Evolutionary conservation across 2,888 invertebrate species (phyloP).

Genomic region (Octodonta nipae): DNA sequence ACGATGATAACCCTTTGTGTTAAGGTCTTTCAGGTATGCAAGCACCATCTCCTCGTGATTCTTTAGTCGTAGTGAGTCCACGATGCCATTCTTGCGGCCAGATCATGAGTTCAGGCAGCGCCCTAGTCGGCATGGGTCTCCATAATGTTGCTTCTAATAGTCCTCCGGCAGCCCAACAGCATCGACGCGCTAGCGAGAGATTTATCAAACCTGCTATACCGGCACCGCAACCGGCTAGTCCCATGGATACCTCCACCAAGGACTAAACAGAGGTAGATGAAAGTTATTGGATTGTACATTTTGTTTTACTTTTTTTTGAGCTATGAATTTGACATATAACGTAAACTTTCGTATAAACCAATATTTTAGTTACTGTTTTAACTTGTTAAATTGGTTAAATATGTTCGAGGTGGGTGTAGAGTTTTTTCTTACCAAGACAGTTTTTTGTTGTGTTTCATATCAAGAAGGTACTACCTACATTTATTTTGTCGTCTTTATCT

Average conservation of each 20-base stretch:
- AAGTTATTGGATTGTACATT: too few species aligned
- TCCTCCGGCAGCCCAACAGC: constrained; percentile 40
- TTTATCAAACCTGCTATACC: constrained; percentile 81
- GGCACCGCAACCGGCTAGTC: constrained; percentile 45
- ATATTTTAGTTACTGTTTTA: too few species aligned
- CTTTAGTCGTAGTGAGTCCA: constrained; percentile 36
- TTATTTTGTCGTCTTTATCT: too few species aligned
- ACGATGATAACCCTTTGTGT: constrained; percentile 5
- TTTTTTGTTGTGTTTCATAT: too few species aligned
- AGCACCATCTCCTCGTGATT: constrained; percentile 33
- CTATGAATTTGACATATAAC: too few species aligned
- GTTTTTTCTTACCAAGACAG: too few species aligned
- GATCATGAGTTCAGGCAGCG: constrained; percentile 36
- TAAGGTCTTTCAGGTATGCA: constrained; percentile 29
- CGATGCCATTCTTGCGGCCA: constrained; percentile 64
- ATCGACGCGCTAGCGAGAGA: constrained; percentile 56
- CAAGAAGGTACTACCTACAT: too few species aligned
- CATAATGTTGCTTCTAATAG: constrained; percentile 33
- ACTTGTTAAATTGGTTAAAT: too few species aligned
- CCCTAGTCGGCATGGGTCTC: constrained; percentile 29
- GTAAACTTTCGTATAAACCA: too few species aligned
- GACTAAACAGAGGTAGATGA: constrained; percentile 19
- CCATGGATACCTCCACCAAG: constrained; percentile 55
- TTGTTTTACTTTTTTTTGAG: too few species aligned
- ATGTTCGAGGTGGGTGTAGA: too few species aligned